These are phyloP conservation scores for Prunella strophiata DNA, from an alignment of 2,797 vertebrate species.

Conservation along the genomic window DNA sequence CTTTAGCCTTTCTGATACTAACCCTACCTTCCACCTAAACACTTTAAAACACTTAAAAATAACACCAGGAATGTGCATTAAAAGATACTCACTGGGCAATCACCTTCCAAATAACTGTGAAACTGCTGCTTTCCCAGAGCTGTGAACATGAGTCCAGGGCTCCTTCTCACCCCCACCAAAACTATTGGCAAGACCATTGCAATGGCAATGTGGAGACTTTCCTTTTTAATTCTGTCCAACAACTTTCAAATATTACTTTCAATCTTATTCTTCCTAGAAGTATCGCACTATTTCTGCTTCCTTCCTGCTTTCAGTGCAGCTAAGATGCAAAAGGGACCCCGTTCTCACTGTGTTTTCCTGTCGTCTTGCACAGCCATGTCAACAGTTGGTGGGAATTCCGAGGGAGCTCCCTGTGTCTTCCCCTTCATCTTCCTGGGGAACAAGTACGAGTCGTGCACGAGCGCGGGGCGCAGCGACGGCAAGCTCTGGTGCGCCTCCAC, in stretches of 20 bases:
- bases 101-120: background rate
- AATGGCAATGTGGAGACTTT: background rate
- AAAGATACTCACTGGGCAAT: background rate
- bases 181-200: background rate
- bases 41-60: background rate
- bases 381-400: conserved; percentile 92
- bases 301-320: background rate
- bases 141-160: background rate
- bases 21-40: background rate
- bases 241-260: background rate
- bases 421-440: conserved; percentile 94
- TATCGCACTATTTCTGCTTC: background rate
- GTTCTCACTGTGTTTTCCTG: background rate
- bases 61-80: background rate
- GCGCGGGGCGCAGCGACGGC: conserved; percentile 89
- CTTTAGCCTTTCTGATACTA: background rate
- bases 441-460: conserved; percentile 88
- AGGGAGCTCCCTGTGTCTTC: conserved; percentile 91
- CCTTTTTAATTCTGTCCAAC: background rate
- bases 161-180: background rate
- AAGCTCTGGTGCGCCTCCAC: conserved; percentile 92
- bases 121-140: background rate
- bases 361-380: conserved; percentile 86
- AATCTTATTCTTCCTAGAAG: background rate
- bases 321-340: background rate